Evolutionary conservation across 1,140 invertebrate species (phyloP).

Genomic region (Camponotus pennsylvanicus): DNA sequence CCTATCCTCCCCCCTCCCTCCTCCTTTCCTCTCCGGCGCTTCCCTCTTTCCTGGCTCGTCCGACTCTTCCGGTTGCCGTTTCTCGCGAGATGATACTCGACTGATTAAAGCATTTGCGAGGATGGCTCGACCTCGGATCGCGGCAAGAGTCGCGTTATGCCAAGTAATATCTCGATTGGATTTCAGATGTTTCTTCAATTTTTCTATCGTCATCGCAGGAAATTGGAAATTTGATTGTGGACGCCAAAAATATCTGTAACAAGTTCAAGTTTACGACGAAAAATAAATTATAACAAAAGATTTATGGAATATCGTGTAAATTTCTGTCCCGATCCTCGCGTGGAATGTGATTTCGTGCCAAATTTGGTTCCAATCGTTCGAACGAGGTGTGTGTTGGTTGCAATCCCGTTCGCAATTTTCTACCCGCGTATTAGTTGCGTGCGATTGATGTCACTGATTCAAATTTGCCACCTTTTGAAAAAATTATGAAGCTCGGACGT

Average conservation of each 20-base stretch:
- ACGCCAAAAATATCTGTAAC: constrained; percentile 4
- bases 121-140: constrained; percentile 3
- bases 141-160: not conserved
- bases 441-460: constrained; percentile 72
- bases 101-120: constrained; percentile 65
- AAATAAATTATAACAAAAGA: constrained; percentile 53
- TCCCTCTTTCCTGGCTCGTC: constrained; percentile 23
- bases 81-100: constrained; percentile 42
- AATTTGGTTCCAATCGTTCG: constrained; percentile 75
- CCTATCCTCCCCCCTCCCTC: constrained; percentile 14
- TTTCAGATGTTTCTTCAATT: constrained; percentile 7
- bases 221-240: not conserved
- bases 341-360: constrained; percentile 75
- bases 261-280: not conserved
- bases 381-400: constrained; percentile 51
- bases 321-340: constrained; percentile 66
- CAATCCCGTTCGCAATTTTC: constrained; percentile 70
- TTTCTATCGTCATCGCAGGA: not conserved
- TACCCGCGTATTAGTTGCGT: constrained; percentile 68
- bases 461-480: constrained; percentile 72
- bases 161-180: not conserved
- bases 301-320: constrained; percentile 56
- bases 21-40: constrained; percentile 3
- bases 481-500: constrained; percentile 66
- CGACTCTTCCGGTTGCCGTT: constrained; percentile 16